Evolutionary conservation across 2,888 invertebrate species (phyloP).

Genomic region (Neoaliturus tenellus): DNA sequence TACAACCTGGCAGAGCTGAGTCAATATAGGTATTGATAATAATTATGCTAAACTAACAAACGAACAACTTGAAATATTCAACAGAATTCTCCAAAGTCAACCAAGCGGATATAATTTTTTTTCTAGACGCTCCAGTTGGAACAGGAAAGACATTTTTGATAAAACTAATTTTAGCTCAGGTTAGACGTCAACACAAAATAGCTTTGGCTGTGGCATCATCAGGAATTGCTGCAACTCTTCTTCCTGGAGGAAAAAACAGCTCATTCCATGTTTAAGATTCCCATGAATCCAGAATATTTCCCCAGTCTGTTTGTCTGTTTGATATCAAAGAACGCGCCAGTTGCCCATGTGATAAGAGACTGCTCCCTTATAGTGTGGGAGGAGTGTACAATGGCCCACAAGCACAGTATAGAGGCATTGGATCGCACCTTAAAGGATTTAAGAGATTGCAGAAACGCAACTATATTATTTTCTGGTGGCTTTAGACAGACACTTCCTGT

Average conservation of each 20-base stretch:
- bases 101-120: too few species aligned
- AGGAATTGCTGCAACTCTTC: constrained; percentile 71
- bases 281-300: background rate
- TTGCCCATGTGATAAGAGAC: background rate
- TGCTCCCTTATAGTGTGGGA: constrained; percentile 34
- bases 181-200: constrained; percentile 67
- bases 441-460: too few species aligned
- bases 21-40: too few species aligned
- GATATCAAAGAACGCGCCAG: background rate
- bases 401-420: constrained; percentile 1
- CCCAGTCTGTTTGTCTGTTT: background rate
- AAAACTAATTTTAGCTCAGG: constrained; percentile 67
- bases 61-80: too few species aligned
- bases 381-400: constrained; percentile 33
- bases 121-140: constrained; percentile 70
- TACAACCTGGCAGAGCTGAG: too few species aligned
- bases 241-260: constrained; percentile 69
- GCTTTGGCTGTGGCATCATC: constrained; percentile 70
- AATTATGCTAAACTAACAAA: too few species aligned
- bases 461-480: background rate
- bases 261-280: constrained; percentile 34
- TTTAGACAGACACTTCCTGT: constrained; percentile 36
- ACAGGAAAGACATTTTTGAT: constrained; percentile 71
- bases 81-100: too few species aligned
- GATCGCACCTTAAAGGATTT: constrained; percentile 61